Conservation (phyloP, 2,888 invertebrate species). For the Drosophila mayaguana region DNA sequence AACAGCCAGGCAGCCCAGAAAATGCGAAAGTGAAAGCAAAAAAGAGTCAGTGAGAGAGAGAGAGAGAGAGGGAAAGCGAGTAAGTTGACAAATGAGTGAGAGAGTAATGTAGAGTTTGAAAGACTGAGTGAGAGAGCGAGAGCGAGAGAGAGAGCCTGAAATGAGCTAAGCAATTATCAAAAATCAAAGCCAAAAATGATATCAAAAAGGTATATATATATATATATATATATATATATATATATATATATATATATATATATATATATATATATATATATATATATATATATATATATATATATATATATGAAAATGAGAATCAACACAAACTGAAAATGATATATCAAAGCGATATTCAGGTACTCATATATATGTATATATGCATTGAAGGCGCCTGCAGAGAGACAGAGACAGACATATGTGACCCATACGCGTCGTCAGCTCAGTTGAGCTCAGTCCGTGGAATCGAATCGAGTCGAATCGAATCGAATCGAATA, state of each 20-base stretch:
- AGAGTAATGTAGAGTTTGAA: not conserved
- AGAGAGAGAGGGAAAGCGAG: conserved; percentile 6
- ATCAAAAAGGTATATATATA: conserved; percentile 23
- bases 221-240: conserved; percentile 1
- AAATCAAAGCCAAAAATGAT: conserved; percentile 36
- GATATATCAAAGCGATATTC: conserved; percentile 35
- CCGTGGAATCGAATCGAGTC: conserved; percentile 35
- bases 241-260: conserved; percentile 2
- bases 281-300: conserved; percentile 3
- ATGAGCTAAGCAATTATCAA: conserved; percentile 52
- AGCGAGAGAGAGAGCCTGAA: conserved; percentile 24
- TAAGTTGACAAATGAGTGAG: conserved; percentile 7
- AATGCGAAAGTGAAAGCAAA: conserved; percentile 15
- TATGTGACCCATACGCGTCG: conserved; percentile 25
- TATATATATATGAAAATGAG: not conserved
- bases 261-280: conserved; percentile 8
- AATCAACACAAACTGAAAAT: conserved; percentile 6
- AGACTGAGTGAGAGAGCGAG: not conserved
- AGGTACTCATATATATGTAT: conserved; percentile 24
- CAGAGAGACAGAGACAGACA: conserved; percentile 57
- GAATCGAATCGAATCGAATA: conserved; percentile 1
- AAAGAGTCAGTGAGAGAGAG: conserved; percentile 5
- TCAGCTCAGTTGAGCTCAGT: conserved; percentile 44
- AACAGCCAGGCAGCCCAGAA: conserved; percentile 64
- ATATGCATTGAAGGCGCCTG: conserved; percentile 34